These are phyloP conservation scores for Saccostrea echinata DNA, from an alignment of 1,140 invertebrate species.

Conservation along the genomic window DNA sequence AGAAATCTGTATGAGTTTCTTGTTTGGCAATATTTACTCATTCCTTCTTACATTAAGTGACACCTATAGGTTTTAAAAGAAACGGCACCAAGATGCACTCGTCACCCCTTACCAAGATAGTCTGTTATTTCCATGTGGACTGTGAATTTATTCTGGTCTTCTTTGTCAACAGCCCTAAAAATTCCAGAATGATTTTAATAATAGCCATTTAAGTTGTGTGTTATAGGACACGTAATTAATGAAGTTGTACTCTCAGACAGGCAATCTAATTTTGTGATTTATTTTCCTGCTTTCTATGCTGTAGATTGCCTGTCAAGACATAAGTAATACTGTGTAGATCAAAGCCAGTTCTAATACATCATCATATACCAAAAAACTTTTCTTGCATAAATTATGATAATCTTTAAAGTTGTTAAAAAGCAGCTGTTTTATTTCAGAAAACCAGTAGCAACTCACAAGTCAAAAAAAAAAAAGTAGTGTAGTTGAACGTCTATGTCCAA, in stretches of 20 bases:
- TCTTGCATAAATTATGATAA: constrained; percentile 4
- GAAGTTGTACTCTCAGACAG: too few relatives aligned
- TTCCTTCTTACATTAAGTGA: too few relatives aligned
- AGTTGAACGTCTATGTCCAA: too few relatives aligned
- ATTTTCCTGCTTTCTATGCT: neutral
- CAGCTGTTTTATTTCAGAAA: too few relatives aligned
- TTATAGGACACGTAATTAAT: neutral
- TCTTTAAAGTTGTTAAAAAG: neutral
- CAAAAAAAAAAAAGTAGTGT: too few relatives aligned
- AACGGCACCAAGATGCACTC: neutral
- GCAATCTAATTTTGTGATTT: neutral
- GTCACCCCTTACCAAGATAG: constrained; percentile 50
- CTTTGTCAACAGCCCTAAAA: constrained; percentile 68
- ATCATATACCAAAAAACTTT: neutral
- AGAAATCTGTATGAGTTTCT: too few relatives aligned
- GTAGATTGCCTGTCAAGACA: neutral
- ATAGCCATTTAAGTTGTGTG: neutral
- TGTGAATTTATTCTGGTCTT: constrained; percentile 76
- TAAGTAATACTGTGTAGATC: neutral
- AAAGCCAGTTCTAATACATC: constrained; percentile 11
- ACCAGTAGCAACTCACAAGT: too few relatives aligned
- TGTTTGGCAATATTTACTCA: neutral
- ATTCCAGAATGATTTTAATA: neutral
- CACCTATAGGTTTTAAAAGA: too few relatives aligned
- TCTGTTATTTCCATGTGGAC: constrained; percentile 82